Evolutionary conservation across 2,888 invertebrate species (phyloP).

Genomic region (Aquatica leii): DNA sequence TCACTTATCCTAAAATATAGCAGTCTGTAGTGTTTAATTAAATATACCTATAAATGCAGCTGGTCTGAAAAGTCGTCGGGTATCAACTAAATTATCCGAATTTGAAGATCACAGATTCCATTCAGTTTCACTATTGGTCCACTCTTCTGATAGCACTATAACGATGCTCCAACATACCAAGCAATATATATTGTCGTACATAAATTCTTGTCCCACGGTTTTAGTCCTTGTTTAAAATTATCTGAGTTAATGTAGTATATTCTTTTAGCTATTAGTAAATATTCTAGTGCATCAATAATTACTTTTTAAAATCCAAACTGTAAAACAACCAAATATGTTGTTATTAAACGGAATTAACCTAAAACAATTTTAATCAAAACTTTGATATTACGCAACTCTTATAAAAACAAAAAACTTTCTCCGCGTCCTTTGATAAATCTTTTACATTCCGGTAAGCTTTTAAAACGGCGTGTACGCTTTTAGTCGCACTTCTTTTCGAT

Average conservation of each 20-base stretch:
- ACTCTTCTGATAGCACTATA: conserved; percentile 50
- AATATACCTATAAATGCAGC: conserved; percentile 47
- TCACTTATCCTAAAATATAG: conserved; percentile 47
- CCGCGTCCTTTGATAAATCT: conserved; percentile 24
- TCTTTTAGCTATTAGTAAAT: conserved; percentile 34
- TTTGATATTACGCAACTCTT: conserved; percentile 4
- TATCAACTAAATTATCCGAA: conserved; percentile 34
- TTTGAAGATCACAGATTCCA: conserved; percentile 36
- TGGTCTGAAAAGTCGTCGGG: conserved; percentile 38
- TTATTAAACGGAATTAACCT: neutral
- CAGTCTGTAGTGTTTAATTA: conserved; percentile 47
- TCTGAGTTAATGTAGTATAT: conserved; percentile 46
- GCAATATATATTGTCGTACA: conserved; percentile 52
- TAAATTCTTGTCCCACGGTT: conserved; percentile 56
- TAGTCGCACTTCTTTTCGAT: conserved; percentile 27
- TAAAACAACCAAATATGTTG: no score
- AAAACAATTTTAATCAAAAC: conserved; percentile 5
- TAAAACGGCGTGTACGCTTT: conserved; percentile 35
- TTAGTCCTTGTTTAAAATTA: conserved; percentile 48
- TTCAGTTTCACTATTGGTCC: conserved; percentile 44
- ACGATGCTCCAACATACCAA: conserved; percentile 54
- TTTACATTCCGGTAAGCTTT: conserved; percentile 23
- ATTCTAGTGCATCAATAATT: neutral
- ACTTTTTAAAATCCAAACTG: no score
- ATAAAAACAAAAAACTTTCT: conserved; percentile 19